phyloP scores from a whole-genome alignment of 37 sponge, comb jelly and placozoan species.

The Aphrocallistes beatrix region DNA sequence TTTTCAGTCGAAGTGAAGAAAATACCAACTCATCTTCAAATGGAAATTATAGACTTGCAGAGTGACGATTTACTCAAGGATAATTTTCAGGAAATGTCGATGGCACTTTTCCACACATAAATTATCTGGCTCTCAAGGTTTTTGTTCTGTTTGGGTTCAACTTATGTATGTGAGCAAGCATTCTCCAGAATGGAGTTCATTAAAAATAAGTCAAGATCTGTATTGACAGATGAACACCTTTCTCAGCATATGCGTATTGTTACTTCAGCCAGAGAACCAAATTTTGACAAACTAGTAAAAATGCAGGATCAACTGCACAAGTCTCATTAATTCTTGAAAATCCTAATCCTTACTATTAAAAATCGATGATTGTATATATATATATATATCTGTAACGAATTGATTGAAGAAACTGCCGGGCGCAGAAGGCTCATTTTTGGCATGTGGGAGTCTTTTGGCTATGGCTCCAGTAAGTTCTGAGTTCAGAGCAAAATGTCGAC shows the following conservation, averaged over 20 bases:
- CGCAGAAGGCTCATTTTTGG: too few relatives aligned
- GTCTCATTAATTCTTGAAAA: neutral
- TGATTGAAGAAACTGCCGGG: too few relatives aligned
- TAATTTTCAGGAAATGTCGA: neutral
- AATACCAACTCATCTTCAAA: slow-evolving; percentile 13
- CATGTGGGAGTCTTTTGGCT: too few relatives aligned
- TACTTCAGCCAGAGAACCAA: neutral
- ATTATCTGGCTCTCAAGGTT: slow-evolving; percentile 12
- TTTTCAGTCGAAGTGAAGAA: neutral
- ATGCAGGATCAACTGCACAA: neutral
- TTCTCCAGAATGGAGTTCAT: neutral
- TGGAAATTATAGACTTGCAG: slow-evolving; percentile 16
- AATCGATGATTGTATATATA: too few relatives aligned
- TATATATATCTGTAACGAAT: too few relatives aligned
- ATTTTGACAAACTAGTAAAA: neutral
- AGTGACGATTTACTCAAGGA: neutral
- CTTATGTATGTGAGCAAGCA: neutral
- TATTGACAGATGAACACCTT: neutral
- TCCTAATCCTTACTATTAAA: neutral
- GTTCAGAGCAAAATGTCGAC: too few relatives aligned
- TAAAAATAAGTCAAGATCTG: neutral
- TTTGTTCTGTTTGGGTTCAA: slow-evolving; percentile 11
- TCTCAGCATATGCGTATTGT: neutral
- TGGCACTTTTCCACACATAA: neutral
- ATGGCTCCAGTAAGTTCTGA: too few relatives aligned